Base-by-base conservation (phyloP, 2,888 invertebrate species). In the Hirudinaria manillensis region DNA sequence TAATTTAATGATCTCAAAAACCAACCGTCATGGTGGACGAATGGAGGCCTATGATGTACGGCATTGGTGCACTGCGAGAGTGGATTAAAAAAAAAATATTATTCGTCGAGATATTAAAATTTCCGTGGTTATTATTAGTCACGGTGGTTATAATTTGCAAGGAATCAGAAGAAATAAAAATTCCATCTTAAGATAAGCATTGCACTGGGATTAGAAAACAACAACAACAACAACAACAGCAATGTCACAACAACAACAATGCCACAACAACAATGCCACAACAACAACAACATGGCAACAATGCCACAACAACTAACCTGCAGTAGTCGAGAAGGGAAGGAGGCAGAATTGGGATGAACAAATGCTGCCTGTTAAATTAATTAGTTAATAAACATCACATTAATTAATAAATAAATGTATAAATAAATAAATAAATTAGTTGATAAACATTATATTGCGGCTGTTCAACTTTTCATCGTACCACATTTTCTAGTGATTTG, bases 21-120 rank as follows among this genome's bases (percentile, higher is more conserved):
- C 21, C 32, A 85, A 92, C 91, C 89, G 91, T 88, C 87, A 94
- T 89, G 74, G 94, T 91, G 81, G 89, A 89, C 79, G 91, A 89
- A 79, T 96, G 96, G 78, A 97, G 93, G 77, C 98, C 98, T 82
- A 98, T 95, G 70, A 98, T 88, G 87, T 93, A 98, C 70, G 98
- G 98, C 97, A 98, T 98, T 0, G 98, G 98, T 21, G 98, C 98
- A 81, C 86, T 86, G 80, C 78, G 82, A 82, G 16, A 75, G 36
- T 45, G 1, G 38, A 38, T n/a, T n/a, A 45, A 45, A 45, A 72
- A 70, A 73, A 72, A 70, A 34, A 34, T 71, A 71, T 67, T 29
- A 24, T 61, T 1, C 1, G 21, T 19, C 13, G 29, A 61, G 21
- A 21, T 61, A 61, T 53, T 53, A 16, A 53, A 16, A 16, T 53